Evolutionary conservation across 2,888 invertebrate species (phyloP).

Genomic region (Esperia sulphurella): DNA sequence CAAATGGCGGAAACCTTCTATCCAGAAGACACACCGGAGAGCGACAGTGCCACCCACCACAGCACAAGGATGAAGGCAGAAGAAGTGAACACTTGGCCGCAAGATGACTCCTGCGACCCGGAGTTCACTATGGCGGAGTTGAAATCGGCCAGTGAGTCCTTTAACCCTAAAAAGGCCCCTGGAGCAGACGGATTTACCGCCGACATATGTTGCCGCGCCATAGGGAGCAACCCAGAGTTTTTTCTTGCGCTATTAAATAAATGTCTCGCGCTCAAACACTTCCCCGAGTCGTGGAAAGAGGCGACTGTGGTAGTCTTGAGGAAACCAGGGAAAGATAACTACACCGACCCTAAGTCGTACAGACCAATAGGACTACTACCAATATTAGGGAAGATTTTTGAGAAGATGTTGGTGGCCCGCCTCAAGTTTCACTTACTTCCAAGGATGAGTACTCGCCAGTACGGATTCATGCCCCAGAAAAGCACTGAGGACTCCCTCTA

Average conservation of each 20-base stretch:
- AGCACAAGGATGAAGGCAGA: too few species aligned
- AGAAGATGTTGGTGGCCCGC: constrained; percentile 10
- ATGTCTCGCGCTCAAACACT: not conserved
- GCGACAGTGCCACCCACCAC: too few species aligned
- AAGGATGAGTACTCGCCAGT: constrained; percentile 8
- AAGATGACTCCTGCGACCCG: too few species aligned
- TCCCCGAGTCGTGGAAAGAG: constrained; percentile 10
- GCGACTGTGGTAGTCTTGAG: constrained; percentile 3
- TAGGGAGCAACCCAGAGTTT: constrained; percentile 1
- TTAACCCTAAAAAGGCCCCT: constrained; percentile 12
- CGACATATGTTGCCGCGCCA: constrained; percentile 17
- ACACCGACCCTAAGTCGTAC: constrained; percentile 4
- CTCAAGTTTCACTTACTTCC: constrained; percentile 6
- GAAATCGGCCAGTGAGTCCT: too few species aligned
- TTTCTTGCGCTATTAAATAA: constrained; percentile 5
- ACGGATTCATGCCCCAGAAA: constrained; percentile 14
- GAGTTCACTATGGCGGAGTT: too few species aligned
- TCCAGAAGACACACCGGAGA: not conserved
- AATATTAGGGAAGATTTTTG: constrained; percentile 10
- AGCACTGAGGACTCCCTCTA: constrained; percentile 5
- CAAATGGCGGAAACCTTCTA: not conserved
- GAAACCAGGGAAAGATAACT: constrained; percentile 8
- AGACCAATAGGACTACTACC: constrained; percentile 14
- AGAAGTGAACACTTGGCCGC: too few species aligned
- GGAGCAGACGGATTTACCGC: constrained; percentile 18